These are phyloP conservation scores for Hassar affinis DNA, from an alignment of 2,113 vertebrate genomes.

Conservation along the genomic window DNA sequence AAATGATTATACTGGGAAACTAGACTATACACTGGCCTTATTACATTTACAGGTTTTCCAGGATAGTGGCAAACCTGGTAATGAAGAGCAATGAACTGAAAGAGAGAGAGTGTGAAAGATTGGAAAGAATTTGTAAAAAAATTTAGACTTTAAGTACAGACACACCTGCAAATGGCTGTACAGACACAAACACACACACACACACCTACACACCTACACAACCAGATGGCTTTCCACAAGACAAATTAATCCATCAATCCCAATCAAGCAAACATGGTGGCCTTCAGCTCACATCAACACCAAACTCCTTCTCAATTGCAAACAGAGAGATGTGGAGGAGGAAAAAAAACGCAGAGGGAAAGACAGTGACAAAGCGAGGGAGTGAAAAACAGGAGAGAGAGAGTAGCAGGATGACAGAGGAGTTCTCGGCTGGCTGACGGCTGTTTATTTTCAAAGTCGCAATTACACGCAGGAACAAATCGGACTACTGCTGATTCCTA, in stretches of 20 bases:
- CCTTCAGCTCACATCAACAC: constrained; percentile 64
- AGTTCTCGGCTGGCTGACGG: constrained; percentile 63
- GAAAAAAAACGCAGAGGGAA: constrained; percentile 37
- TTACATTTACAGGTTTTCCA: background rate
- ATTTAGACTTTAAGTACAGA: constrained; percentile 16
- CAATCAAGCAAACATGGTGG: constrained; percentile 67
- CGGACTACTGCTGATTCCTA: constrained; percentile 52
- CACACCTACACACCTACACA: constrained; percentile 35
- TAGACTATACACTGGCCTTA: background rate
- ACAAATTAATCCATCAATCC: constrained; percentile 72
- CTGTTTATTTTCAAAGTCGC: constrained; percentile 72
- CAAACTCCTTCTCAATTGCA: constrained; percentile 57
- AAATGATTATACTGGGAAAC: background rate
- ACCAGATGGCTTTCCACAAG: constrained; percentile 55
- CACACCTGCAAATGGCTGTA: constrained; percentile 19
- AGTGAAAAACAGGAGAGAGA: constrained; percentile 17
- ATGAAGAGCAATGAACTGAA: constrained; percentile 13
- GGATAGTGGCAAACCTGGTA: constrained; percentile 2
- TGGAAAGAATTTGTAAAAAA: background rate
- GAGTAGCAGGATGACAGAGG: constrained; percentile 38
- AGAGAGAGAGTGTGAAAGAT: background rate
- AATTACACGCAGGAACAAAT: constrained; percentile 66
- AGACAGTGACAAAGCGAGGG: constrained; percentile 53
- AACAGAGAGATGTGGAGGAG: background rate
- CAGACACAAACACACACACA: constrained; percentile 3